Percentiles rank a stretch among this genome's conserved stretches.
Conservation (phyloP, 2,797 vertebrate species). For the Myotis vivesi region DNA sequence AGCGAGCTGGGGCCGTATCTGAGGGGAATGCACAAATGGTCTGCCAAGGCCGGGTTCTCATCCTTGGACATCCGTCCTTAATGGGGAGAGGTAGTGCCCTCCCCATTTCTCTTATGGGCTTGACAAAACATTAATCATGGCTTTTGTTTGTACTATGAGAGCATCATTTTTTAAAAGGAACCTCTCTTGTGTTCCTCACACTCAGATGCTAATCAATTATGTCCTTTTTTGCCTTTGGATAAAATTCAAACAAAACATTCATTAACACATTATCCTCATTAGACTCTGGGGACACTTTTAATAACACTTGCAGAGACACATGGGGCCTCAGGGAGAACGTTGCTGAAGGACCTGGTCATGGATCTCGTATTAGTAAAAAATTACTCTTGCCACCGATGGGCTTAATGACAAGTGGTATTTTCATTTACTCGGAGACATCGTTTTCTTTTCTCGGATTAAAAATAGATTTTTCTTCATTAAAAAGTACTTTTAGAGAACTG, state of each 20-base stretch:
- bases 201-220: slow-evolving; percentile 47
- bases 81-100: background rate
- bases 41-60: background rate
- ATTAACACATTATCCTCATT: slow-evolving; percentile 63
- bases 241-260: slow-evolving; percentile 39
- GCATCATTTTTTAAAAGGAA: slow-evolving; percentile 52
- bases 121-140: slow-evolving; percentile 25
- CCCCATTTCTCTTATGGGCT: background rate
- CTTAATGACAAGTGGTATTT: background rate
- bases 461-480: background rate
- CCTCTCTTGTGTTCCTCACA: background rate
- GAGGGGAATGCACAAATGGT: background rate
- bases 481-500: background rate
- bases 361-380: background rate
- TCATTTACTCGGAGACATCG: background rate
- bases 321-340: background rate
- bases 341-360: background rate
- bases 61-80: background rate
- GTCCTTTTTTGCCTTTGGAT: slow-evolving; percentile 48
- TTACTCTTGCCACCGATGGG: background rate
- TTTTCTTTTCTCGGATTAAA: background rate
- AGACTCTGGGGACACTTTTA: background rate
- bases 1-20: background rate
- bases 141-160: slow-evolving; percentile 46
- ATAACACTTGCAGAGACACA: background rate